Evolutionary conservation across 2,797 vertebrate species (phyloP).

Genomic region (Poeciliopsis turneri): DNA sequence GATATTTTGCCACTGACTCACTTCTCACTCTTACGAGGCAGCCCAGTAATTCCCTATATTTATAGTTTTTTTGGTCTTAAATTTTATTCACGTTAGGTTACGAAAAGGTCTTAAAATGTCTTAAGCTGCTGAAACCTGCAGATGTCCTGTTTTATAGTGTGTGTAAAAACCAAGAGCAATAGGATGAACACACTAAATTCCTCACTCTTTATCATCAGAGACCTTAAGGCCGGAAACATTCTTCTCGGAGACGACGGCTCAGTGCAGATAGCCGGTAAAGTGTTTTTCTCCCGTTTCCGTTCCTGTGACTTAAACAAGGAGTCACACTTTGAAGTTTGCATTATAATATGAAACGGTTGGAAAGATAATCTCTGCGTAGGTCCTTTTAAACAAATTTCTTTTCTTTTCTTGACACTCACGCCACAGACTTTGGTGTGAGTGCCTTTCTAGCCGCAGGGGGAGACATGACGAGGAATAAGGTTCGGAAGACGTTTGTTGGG

Average conservation of each 20-base stretch:
- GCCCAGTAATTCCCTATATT: too few relatives aligned
- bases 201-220: constrained; percentile 75
- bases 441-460: constrained; percentile 94
- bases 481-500: constrained; percentile 95
- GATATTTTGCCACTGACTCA: too few relatives aligned
- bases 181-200: constrained; percentile 17
- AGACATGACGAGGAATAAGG: constrained; percentile 96
- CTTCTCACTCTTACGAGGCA: too few relatives aligned
- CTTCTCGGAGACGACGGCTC: constrained; percentile 95
- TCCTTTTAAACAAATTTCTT: background rate
- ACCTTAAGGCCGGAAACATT: constrained; percentile 96
- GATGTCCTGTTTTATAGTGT: constrained; percentile 6
- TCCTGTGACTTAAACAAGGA: background rate
- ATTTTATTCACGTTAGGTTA: too few relatives aligned
- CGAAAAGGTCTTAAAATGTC: too few relatives aligned
- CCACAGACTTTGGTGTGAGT: constrained; percentile 93
- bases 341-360: background rate
- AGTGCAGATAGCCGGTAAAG: constrained; percentile 92
- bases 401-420: background rate
- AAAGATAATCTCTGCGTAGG: background rate
- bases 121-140: too few relatives aligned
- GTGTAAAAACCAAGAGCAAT: constrained; percentile 24
- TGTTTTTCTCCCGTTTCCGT: constrained; percentile 16
- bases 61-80: too few relatives aligned
- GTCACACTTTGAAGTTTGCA: background rate